These are phyloP conservation scores for Nycteola revayana DNA, from an alignment of 2,888 invertebrate species.

Conservation along the genomic window DNA sequence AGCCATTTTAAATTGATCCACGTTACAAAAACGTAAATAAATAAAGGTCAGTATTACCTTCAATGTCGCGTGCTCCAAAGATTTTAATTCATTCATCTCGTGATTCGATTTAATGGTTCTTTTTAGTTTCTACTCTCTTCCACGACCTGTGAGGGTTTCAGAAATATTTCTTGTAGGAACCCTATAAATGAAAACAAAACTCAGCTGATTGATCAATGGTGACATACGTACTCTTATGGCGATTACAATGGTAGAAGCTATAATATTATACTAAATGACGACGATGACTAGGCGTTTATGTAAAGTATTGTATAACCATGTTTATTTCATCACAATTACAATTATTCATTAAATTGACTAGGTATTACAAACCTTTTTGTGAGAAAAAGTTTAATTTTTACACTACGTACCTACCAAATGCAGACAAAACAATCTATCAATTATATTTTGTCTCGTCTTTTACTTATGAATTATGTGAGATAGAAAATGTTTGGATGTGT, in stretches of 20 bases:
- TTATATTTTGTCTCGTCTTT: slow-evolving; percentile 19
- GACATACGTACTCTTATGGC: too few relatives aligned
- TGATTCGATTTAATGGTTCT: slow-evolving; percentile 19
- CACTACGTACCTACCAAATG: slow-evolving; percentile 3
- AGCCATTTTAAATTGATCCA: slow-evolving; percentile 4
- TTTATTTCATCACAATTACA: slow-evolving; percentile 3
- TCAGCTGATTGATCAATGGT: slow-evolving; percentile 64
- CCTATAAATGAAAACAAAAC: slow-evolving; percentile 70
- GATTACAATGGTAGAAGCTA: too few relatives aligned
- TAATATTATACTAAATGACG: too few relatives aligned
- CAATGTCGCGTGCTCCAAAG: slow-evolving; percentile 96
- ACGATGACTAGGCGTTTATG: too few relatives aligned
- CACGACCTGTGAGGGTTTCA: slow-evolving; percentile 7
- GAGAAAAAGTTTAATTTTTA: slow-evolving; percentile 23
- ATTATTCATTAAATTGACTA: slow-evolving; percentile 7
- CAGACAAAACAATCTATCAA: slow-evolving; percentile 7
- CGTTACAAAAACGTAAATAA: slow-evolving; percentile 10
- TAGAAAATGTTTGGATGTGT: background rate
- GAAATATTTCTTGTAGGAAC: slow-evolving; percentile 19
- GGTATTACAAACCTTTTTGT: slow-evolving; percentile 19
- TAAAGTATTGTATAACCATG: slow-evolving; percentile 3
- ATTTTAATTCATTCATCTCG: slow-evolving; percentile 94
- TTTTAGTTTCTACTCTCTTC: slow-evolving; percentile 7
- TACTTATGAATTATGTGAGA: slow-evolving; percentile 12
- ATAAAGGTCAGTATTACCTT: slow-evolving; percentile 83